Percentiles rank a stretch among this genome's conserved stretches.
These are phyloP conservation scores for Octopus sinensis DNA, from an alignment of 1,140 invertebrate species.

Conservation along the genomic window DNA sequence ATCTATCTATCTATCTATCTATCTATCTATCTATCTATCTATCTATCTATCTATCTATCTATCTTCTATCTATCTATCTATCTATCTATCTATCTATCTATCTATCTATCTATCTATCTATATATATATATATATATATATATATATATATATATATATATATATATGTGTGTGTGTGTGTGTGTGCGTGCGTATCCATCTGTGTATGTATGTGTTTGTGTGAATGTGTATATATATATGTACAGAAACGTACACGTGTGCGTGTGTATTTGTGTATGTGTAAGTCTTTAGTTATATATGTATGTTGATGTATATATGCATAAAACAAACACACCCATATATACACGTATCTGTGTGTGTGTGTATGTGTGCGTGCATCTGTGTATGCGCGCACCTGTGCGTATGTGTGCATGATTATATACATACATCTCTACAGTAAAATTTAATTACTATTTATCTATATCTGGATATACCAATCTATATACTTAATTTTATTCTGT, in stretches of 20 bases:
- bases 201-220: neutral
- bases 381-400: neutral
- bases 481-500: neutral
- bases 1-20: neutral
- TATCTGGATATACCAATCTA: neutral
- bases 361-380: neutral
- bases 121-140: too few species aligned
- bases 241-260: neutral
- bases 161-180: neutral
- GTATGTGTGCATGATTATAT: neutral
- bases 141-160: neutral
- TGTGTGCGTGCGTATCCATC: neutral
- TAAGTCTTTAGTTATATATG: neutral
- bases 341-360: neutral
- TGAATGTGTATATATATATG: neutral
- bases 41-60: neutral
- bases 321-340: neutral
- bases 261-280: neutral
- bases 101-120: neutral
- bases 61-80: constrained; percentile 3
- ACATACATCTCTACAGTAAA: neutral
- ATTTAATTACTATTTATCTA: neutral
- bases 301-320: neutral
- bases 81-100: neutral
- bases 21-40: neutral